Evolutionary conservation across 2,797 vertebrate species (phyloP).

Genomic region (Geotrypetes seraphini): DNA sequence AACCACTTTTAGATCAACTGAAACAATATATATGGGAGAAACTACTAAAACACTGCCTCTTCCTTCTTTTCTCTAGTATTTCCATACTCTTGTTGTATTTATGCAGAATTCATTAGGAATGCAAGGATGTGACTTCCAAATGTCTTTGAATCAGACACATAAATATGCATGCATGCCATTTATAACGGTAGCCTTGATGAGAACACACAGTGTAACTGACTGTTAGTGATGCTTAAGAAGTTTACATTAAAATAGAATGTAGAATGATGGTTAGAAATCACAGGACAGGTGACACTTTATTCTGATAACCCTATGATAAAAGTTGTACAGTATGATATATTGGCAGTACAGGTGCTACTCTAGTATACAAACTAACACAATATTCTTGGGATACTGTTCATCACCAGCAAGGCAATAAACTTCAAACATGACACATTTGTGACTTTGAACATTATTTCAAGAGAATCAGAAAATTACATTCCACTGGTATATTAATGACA

Average conservation of each 20-base stretch:
- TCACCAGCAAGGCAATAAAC: constrained; percentile 11
- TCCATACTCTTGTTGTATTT: constrained; percentile 38
- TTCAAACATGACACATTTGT: constrained; percentile 1
- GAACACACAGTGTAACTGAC: constrained; percentile 55
- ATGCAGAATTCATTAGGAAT: constrained; percentile 48
- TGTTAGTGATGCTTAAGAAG: constrained; percentile 50
- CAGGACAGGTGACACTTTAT: constrained; percentile 54
- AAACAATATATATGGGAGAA: too few species aligned
- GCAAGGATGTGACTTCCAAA: constrained; percentile 63
- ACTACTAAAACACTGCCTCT: constrained; percentile 1
- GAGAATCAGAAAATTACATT: not conserved
- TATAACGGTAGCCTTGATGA: constrained; percentile 68
- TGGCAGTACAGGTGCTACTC: constrained; percentile 22
- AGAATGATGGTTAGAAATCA: constrained; percentile 60
- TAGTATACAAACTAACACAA: constrained; percentile 23
- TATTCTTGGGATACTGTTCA: constrained; percentile 13
- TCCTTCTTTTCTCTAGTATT: constrained; percentile 28
- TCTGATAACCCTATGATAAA: constrained; percentile 59
- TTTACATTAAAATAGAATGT: constrained; percentile 57
- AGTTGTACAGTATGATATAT: constrained; percentile 46
- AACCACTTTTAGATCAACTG: too few species aligned
- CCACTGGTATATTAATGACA: too few species aligned
- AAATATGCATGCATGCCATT: constrained; percentile 62
- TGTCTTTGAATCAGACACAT: constrained; percentile 62
- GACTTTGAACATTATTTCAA: not conserved